Conservation (phyloP, 2,888 invertebrate genomes). For the Plusia festucae region DNA sequence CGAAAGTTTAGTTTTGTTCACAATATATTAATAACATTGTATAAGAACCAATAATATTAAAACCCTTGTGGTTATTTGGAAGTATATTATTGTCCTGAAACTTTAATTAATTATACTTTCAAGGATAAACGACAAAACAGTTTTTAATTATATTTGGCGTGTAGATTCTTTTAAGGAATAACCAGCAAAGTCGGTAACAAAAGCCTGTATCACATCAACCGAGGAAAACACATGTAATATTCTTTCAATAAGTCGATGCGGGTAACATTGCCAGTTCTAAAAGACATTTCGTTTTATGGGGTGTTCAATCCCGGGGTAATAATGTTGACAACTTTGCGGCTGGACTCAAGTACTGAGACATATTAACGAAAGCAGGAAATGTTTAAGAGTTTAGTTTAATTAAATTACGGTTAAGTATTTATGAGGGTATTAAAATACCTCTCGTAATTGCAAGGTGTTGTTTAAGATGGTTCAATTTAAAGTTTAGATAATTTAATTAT, state of each 20-base stretch:
- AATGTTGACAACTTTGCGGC: constrained; percentile 66
- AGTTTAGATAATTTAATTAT: background rate
- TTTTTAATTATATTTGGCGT: no score
- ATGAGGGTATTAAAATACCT: constrained; percentile 30
- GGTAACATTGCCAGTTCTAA: constrained; percentile 65
- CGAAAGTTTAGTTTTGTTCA: no score
- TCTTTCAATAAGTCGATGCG: constrained; percentile 54
- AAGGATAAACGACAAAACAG: no score
- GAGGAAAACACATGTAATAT: constrained; percentile 41
- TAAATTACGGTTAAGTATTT: constrained; percentile 35
- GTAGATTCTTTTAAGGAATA: no score
- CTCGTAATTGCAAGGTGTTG: background rate
- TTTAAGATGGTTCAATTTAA: background rate
- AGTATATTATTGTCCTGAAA: no score
- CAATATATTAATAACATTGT: no score
- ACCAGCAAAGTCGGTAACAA: background rate
- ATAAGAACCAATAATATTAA: no score
- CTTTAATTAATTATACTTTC: no score
- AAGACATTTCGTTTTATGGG: constrained; percentile 68
- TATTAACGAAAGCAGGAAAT: constrained; percentile 42
- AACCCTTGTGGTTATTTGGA: no score
- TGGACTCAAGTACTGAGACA: constrained; percentile 54
- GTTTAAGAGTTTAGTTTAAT: constrained; percentile 33
- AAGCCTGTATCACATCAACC: constrained; percentile 24
- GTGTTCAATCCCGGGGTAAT: constrained; percentile 65